Evolutionary conservation across 2,113 vertebrate species (phyloP).

Genomic region (Sander vitreus): DNA sequence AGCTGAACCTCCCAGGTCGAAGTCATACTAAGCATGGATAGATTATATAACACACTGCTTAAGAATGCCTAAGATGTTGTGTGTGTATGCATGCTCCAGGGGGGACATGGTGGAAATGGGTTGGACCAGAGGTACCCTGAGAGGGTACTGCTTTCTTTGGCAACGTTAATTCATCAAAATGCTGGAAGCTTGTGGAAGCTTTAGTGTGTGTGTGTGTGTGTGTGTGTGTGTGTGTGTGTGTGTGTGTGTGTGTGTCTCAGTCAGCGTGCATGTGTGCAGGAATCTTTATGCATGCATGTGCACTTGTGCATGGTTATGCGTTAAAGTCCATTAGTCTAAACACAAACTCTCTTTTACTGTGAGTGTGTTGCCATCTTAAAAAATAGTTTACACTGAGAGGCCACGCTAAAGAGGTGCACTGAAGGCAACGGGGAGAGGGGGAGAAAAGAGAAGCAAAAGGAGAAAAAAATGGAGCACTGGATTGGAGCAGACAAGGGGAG

Average conservation of each 20-base stretch:
- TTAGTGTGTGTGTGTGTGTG: constrained; percentile 2
- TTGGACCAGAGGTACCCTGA: constrained; percentile 43
- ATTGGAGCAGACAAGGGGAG: constrained; percentile 65
- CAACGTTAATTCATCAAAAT: constrained; percentile 35
- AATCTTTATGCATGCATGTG: neutral
- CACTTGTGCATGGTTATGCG: constrained; percentile 10
- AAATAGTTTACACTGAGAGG: constrained; percentile 50
- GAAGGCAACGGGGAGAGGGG: constrained; percentile 2
- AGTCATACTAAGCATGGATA: neutral
- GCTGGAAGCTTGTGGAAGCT: neutral
- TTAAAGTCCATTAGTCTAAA: constrained; percentile 16
- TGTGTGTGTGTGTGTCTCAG: constrained; percentile 5
- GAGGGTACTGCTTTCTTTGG: constrained; percentile 37
- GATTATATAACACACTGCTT: constrained; percentile 72
- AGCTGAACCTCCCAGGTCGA: neutral
- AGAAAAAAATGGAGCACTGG: constrained; percentile 33
- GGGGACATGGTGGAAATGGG: constrained; percentile 2
- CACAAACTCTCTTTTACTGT: constrained; percentile 39
- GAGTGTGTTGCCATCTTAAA: constrained; percentile 38
- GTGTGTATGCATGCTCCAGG: constrained; percentile 23
- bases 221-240: neutral
- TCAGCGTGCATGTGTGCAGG: neutral
- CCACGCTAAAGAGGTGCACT: constrained; percentile 46
- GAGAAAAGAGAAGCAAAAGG: neutral
- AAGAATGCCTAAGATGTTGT: constrained; percentile 46